These are phyloP conservation scores for Linyphia triangularis DNA, from an alignment of 2,888 invertebrate genomes.

Conservation along the genomic window DNA sequence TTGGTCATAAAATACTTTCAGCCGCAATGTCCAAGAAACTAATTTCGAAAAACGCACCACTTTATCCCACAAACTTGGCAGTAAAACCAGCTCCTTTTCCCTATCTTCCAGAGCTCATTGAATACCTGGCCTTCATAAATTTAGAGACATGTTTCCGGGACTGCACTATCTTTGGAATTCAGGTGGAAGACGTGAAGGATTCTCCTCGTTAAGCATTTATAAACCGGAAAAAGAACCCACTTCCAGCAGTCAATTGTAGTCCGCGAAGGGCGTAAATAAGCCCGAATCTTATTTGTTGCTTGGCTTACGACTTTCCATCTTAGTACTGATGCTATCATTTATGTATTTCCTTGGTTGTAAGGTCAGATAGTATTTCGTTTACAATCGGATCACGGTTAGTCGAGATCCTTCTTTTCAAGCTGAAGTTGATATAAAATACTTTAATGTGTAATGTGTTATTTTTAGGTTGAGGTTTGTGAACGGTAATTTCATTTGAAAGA, in stretches of 20 bases:
- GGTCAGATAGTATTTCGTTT: background rate
- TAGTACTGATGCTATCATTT: background rate
- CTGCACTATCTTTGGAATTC: slow-evolving; percentile 54
- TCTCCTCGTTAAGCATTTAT: slow-evolving; percentile 63
- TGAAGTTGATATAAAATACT: background rate
- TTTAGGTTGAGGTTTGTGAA: no score
- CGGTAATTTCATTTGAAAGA: no score
- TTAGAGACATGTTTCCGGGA: slow-evolving; percentile 16
- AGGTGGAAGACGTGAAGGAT: slow-evolving; percentile 52
- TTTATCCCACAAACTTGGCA: background rate
- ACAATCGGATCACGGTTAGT: background rate
- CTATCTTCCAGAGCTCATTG: background rate
- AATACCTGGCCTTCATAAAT: slow-evolving; percentile 63
- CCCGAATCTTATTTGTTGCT: slow-evolving; percentile 23
- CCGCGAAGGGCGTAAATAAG: slow-evolving; percentile 38
- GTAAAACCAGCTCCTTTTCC: background rate
- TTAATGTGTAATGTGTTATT: background rate
- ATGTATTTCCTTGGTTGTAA: background rate
- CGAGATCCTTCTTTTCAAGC: no score
- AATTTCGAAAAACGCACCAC: background rate
- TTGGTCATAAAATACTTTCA: background rate
- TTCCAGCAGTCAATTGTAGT: slow-evolving; percentile 25
- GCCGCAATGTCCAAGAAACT: no score
- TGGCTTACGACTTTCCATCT: background rate
- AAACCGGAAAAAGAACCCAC: slow-evolving; percentile 30